Base-by-base conservation (phyloP, 2,113 vertebrate species). In the Petaurus breviceps region DNA sequence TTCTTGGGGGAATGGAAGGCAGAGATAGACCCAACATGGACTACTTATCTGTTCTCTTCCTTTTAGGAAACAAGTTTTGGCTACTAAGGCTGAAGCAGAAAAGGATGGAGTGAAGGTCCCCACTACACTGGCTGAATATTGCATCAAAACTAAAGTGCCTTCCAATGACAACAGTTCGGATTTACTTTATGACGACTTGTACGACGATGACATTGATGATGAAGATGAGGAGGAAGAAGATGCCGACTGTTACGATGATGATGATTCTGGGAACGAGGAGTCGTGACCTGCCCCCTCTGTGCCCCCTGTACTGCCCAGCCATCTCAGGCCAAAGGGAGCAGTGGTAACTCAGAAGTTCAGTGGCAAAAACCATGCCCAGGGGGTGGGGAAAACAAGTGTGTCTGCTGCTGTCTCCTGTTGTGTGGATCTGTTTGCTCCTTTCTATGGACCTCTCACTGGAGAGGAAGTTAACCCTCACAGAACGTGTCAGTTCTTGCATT, bases 121-220 rank as follows among this genome's bases (percentile, higher is more conserved):
- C 90, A 99, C 99, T 93, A 99, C 99, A 0, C 98, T 99, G 98
- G 99, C 99, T 0, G 99, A 99, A 98, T 99, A 99, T 98, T 99
- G 99, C 98, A 99, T 99, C 98, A 99, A 99, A 99, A 99, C 99
- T 98, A 99, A 99, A 99, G 99, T 99, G 98, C 99, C 99, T 99
- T 99, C 99, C 98, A 99, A 99, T 97, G 99, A 99, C 99, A 99
- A 99, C 99, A 99, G 99, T 98, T 99, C 99, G 55, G 99, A 99
- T 99, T 99, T 99, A 97, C 99, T 99, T 97, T 99, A 99, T 0
- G 99, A 99, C 92, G 99, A 99, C 99, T 99, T 99, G 96, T 99
- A 99, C 0, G 99, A 99, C 0, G 99, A 99, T 0, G 99, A 99
- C 98, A 99, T 99, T 96, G 99, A 99, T 0, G 99, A 99, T 0